Percentiles rank a stretch among this genome's conserved stretches.
Conservation (phyloP, 2,797 vertebrate species). For the Clarias fuscus region DNA sequence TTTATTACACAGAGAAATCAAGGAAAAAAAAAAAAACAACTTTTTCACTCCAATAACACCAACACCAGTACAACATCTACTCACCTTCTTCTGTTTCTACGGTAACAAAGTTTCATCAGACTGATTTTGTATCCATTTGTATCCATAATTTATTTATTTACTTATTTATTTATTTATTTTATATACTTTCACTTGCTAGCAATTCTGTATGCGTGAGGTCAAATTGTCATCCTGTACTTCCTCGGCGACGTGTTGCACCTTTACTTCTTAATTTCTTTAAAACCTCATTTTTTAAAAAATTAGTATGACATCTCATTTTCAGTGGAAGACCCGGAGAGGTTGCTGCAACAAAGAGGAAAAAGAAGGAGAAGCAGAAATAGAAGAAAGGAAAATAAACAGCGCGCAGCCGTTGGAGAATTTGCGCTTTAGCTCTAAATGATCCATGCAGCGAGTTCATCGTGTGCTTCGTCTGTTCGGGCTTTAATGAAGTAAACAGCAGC, state of each 20-base stretch:
- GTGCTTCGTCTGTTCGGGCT: not conserved
- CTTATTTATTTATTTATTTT: not conserved
- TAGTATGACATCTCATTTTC: not conserved
- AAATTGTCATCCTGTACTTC: not conserved
- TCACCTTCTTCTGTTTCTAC: not conserved
- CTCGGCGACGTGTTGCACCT: not conserved
- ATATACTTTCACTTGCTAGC: not conserved
- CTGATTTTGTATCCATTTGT: not conserved
- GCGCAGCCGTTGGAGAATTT: no score
- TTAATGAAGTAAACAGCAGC: conserved; percentile 33
- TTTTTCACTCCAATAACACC: not conserved
- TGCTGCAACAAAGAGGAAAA: not conserved
- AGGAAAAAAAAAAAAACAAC: not conserved
- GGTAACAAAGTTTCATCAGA: not conserved
- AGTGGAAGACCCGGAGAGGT: not conserved
- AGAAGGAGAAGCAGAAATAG: not conserved
- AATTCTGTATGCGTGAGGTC: not conserved
- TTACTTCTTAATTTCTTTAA: not conserved
- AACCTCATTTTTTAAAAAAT: not conserved
- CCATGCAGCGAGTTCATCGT: not conserved
- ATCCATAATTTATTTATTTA: not conserved
- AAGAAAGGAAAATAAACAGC: not conserved
- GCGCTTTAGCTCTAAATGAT: not conserved
- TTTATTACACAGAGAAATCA: not conserved
- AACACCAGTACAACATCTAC: not conserved